Base-by-base conservation (phyloP, 2,888 invertebrate genomes). In the Trissoscelio sp. region DNA sequence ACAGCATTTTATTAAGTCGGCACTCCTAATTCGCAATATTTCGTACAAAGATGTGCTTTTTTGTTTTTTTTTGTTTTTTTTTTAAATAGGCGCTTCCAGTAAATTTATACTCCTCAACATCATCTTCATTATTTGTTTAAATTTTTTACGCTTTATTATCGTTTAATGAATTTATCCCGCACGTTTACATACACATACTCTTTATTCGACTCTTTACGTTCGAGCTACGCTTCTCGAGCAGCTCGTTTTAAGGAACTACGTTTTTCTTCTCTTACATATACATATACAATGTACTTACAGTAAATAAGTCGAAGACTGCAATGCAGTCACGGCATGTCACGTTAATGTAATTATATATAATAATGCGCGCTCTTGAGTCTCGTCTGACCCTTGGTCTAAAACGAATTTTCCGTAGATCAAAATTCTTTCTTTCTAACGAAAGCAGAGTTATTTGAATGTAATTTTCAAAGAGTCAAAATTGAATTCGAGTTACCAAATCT, bases 1-100 rank as follows among this genome's bases (percentile, higher is more conserved):
- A 87, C 87, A 86, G 85, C 85, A 82, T 87, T 85, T 87, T 84
- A 83, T 84, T 85, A 66, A 66, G 72, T 81, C 77, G 73, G 66
- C 81, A 77, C 78, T 74, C 74, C 78, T 78, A 82, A 74, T 74
- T 73, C 73, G 64, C 78, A 57, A 78, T 69, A 64, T 82, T 82
- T 82, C 78, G 73, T 82, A 82, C 69, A 82, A 82, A 82, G 74
- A 58, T 82, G 81, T 82, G 81, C 81, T 66, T 78, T 48, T 81
- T 66, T 42, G 58, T 81, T 28, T 48, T 11, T 6, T 34, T 34
- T 34, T 34, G 34, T 66, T 78, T 48, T 77, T 66, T 42, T 28
- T 48, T 66, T 34, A 67, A 73, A 57, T 70, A 82, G 82, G 79
- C 82, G 82, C 70, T 75, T 82, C 44, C 78, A 51, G 46, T 46